Evolutionary conservation across 2,113 vertebrate species (phyloP).

Genomic region (Halichoeres trimaculatus): DNA sequence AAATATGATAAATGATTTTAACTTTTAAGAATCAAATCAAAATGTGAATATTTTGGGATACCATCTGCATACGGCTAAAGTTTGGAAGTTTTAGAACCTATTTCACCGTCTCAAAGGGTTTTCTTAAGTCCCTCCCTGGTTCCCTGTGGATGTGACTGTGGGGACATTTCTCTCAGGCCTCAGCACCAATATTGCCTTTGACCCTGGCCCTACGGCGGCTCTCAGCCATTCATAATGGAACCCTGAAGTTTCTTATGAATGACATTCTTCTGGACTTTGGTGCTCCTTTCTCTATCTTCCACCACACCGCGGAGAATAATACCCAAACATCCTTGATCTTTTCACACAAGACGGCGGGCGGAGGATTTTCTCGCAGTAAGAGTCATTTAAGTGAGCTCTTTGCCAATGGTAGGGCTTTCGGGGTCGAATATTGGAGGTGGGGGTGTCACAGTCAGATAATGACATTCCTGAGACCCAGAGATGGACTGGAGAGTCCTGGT

Average conservation of each 20-base stretch:
- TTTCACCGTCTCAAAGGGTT: neutral
- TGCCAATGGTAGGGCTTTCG: slow-evolving; percentile 57
- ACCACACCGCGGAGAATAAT: slow-evolving; percentile 62
- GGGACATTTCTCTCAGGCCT: slow-evolving; percentile 36
- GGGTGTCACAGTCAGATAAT: slow-evolving; percentile 80
- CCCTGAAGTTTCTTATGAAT: slow-evolving; percentile 67
- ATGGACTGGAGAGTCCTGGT: slow-evolving; percentile 78
- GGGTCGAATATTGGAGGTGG: slow-evolving; percentile 54
- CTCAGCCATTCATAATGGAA: slow-evolving; percentile 63
- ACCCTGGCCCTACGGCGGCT: slow-evolving; percentile 49
- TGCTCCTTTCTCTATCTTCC: slow-evolving; percentile 54
- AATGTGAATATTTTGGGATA: neutral
- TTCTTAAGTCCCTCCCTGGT: neutral
- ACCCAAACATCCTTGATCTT: slow-evolving; percentile 81
- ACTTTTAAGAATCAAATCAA: too few species aligned
- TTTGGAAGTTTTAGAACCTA: neutral
- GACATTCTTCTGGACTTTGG: slow-evolving; percentile 77
- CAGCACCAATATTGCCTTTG: slow-evolving; percentile 60
- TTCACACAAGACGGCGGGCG: slow-evolving; percentile 73
- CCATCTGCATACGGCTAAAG: neutral
- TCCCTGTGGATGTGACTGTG: neutral
- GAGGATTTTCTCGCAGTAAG: slow-evolving; percentile 78
- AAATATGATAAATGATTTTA: too few species aligned
- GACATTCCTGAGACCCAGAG: slow-evolving; percentile 85
- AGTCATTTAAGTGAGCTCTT: slow-evolving; percentile 82